Conservation (phyloP, 2,113 vertebrate genomes). For the Nyctibius bracteatus region DNA sequence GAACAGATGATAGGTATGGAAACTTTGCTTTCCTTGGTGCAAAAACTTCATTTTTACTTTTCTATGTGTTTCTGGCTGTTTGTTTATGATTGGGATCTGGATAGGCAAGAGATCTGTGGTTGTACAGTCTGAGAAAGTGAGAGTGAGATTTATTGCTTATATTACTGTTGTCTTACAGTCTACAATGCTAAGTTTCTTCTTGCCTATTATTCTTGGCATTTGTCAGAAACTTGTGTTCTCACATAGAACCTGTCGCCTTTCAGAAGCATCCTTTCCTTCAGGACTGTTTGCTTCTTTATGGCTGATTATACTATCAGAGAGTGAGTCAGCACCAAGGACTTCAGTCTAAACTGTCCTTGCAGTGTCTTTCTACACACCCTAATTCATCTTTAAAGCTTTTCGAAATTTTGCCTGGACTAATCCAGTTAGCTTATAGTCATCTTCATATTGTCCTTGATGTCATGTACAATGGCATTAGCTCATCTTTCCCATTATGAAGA, state of each 20-base stretch:
- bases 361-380: background rate
- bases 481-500: background rate
- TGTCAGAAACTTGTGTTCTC: background rate
- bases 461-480: background rate
- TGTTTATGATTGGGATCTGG: background rate
- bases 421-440: background rate
- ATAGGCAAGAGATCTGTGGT: background rate
- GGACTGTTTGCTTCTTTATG: background rate
- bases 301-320: background rate
- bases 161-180: background rate
- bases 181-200: background rate
- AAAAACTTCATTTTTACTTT: background rate
- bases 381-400: background rate
- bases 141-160: background rate
- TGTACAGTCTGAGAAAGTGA: background rate
- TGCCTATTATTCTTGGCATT: background rate
- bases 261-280: background rate
- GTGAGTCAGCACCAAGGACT: background rate
- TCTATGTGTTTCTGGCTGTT: background rate
- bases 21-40: background rate
- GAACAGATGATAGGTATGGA: background rate
- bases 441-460: background rate
- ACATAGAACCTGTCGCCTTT: background rate
- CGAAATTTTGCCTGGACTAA: background rate
- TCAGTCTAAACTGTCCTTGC: background rate